These are phyloP conservation scores for Esox niger DNA, from an alignment of 2,113 vertebrate species.

Conservation along the genomic window DNA sequence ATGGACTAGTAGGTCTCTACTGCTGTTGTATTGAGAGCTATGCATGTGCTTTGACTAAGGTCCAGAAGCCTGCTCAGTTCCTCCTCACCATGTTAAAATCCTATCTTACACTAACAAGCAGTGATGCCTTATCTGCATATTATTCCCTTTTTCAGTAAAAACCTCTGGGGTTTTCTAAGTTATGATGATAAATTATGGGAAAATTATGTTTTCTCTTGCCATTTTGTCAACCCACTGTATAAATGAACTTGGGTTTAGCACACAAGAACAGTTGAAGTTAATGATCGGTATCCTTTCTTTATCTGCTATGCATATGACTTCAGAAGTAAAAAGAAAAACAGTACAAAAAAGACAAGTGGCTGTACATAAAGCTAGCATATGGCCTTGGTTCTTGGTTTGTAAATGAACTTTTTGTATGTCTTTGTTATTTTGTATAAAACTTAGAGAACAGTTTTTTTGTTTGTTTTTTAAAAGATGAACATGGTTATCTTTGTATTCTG, in stretches of 20 bases:
- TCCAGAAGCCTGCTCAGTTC: constrained; percentile 75
- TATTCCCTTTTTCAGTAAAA: constrained; percentile 63
- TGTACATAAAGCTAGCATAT: constrained; percentile 96
- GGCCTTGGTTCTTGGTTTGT: constrained; percentile 96
- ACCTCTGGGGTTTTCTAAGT: constrained; percentile 60
- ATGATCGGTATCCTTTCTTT: constrained; percentile 64
- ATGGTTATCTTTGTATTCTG: constrained; percentile 91
- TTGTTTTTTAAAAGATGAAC: constrained; percentile 61
- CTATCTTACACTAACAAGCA: constrained; percentile 80
- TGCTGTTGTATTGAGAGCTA: constrained; percentile 25
- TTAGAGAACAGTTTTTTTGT: constrained; percentile 79
- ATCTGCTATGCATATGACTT: constrained; percentile 87
- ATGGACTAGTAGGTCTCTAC: constrained; percentile 8
- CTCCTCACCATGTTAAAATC: constrained; percentile 52
- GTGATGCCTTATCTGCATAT: constrained; percentile 91
- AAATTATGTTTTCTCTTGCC: constrained; percentile 57
- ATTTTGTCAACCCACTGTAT: constrained; percentile 63
- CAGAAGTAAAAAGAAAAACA: constrained; percentile 26
- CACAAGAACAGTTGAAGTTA: constrained; percentile 53
- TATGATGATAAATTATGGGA: constrained; percentile 69
- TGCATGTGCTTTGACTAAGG: constrained; percentile 69
- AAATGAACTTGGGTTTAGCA: constrained; percentile 65
- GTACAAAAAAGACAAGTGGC: constrained; percentile 75
- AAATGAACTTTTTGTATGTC: constrained; percentile 98
- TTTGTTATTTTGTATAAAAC: constrained; percentile 97